These are phyloP conservation scores for Polypedilum pembai DNA, from an alignment of 1,140 invertebrate genomes.

Conservation along the genomic window DNA sequence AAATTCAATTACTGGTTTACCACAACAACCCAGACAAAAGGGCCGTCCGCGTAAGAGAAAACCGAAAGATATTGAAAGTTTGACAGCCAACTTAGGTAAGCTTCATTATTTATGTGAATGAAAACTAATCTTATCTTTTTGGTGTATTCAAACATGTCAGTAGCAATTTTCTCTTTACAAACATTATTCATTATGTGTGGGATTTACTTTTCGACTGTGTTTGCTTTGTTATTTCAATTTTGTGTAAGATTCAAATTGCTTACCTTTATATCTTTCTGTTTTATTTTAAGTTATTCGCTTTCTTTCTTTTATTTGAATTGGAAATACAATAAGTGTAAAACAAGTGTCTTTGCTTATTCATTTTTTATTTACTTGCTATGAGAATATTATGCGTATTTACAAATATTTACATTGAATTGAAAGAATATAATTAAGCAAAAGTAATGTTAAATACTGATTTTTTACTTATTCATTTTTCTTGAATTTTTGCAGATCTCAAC, in stretches of 20 bases:
- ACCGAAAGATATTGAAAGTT: constrained; percentile 75
- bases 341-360: too few relatives aligned
- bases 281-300: neutral
- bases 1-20: constrained; percentile 38
- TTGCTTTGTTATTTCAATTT: neutral
- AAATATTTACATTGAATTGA: too few relatives aligned
- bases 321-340: neutral
- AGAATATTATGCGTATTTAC: too few relatives aligned
- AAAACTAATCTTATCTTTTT: constrained; percentile 9
- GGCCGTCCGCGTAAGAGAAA: constrained; percentile 86
- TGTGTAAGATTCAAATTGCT: neutral
- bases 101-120: constrained; percentile 32
- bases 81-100: constrained; percentile 76
- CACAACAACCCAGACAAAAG: constrained; percentile 71
- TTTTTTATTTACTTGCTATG: too few relatives aligned
- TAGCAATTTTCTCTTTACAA: neutral
- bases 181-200: neutral
- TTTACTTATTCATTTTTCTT: too few relatives aligned
- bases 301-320: neutral
- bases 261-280: neutral
- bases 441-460: too few relatives aligned
- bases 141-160: constrained; percentile 22
- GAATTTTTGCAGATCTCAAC: too few relatives aligned
- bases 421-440: too few relatives aligned
- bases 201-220: neutral